A percentile compares a stretch with the other conserved stretches of the same genome.
Conservation (phyloP, 1,140 invertebrate genomes). For the Trichonephila clavipes region DNA sequence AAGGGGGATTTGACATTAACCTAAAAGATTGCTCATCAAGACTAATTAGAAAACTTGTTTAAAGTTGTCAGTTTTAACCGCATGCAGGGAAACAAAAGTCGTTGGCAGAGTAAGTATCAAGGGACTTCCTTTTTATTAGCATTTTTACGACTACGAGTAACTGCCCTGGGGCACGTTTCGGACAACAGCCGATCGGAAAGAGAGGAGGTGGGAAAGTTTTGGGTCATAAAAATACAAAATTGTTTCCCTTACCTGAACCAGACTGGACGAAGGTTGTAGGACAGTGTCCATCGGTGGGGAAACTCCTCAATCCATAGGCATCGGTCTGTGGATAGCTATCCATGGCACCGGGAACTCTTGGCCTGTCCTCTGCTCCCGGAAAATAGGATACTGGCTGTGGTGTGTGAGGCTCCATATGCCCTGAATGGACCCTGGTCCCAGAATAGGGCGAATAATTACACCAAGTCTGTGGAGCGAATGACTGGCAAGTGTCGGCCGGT, state of each 20-base stretch:
- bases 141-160: slow-evolving; percentile 7
- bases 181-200: not conserved
- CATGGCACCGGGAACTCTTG: slow-evolving; percentile 85
- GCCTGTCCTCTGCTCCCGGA: slow-evolving; percentile 85
- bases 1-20: no score
- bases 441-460: slow-evolving; percentile 87
- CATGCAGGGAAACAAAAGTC: not conserved
- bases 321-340: slow-evolving; percentile 85
- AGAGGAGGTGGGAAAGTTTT: not conserved
- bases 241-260: slow-evolving; percentile 82
- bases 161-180: slow-evolving; percentile 27
- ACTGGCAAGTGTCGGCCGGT: slow-evolving; percentile 85
- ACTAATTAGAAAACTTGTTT: not conserved
- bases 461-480: slow-evolving; percentile 86
- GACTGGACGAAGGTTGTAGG: slow-evolving; percentile 88
- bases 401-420: slow-evolving; percentile 79
- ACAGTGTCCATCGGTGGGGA: slow-evolving; percentile 87
- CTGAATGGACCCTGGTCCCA: slow-evolving; percentile 76
- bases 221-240: slow-evolving; percentile 7
- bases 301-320: slow-evolving; percentile 87
- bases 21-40: no score
- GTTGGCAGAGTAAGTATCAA: not conserved
- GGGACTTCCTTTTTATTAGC: slow-evolving; percentile 25
- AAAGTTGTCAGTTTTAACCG: not conserved
- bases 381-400: slow-evolving; percentile 80